phyloP scores from a whole-genome alignment of 2,797 vertebrate genomes.

The Eulemur rubriventer region DNA sequence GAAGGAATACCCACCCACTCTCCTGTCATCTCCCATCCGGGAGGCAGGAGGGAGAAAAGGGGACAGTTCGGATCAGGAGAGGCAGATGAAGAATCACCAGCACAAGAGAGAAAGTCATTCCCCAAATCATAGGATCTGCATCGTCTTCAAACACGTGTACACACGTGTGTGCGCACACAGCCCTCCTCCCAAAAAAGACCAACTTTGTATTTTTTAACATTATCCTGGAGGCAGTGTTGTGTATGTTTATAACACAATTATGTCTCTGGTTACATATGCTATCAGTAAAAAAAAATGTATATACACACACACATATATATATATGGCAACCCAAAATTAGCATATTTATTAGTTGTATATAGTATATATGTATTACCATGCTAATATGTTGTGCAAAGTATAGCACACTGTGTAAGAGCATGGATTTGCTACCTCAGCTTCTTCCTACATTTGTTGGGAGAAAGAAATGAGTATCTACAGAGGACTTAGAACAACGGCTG shows the following conservation, averaged over 20 bases:
- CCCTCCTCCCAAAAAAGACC: neutral
- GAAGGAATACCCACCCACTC: neutral
- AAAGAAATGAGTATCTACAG: neutral
- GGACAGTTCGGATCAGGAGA: neutral
- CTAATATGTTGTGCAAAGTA: no score
- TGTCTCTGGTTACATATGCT: neutral
- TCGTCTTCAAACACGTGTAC: neutral
- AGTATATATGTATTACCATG: neutral
- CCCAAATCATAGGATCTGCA: neutral
- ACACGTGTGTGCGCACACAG: accelerated
- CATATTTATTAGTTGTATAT: neutral
- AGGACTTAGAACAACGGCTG: neutral
- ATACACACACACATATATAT: neutral
- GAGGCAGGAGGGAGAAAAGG: neutral
- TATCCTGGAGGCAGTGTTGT: neutral
- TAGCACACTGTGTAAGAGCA: neutral
- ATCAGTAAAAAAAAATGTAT: neutral
- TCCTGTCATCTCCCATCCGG: neutral
- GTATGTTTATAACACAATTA: neutral
- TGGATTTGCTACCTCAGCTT: neutral
- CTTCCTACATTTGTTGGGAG: neutral
- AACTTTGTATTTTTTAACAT: neutral
- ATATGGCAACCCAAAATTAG: neutral
- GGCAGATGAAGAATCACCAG: neutral
- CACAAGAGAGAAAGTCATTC: neutral